Evolutionary conservation across 1,140 invertebrate species (phyloP).

Genomic region (Campoletis sonorensis): DNA sequence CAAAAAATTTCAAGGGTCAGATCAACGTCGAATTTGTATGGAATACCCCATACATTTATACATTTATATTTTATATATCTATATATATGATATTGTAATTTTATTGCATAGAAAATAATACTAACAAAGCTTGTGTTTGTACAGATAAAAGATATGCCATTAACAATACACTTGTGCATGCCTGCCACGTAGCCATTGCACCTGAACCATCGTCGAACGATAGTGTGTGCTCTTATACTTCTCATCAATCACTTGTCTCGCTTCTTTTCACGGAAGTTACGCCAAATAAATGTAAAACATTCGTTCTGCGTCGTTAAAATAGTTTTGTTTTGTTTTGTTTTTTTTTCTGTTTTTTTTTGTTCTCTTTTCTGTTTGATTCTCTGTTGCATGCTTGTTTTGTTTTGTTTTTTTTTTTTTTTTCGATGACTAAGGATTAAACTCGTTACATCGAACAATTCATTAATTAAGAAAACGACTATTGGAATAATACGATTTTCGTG

Average conservation of each 20-base stretch:
- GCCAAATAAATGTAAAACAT: slow-evolving; percentile 39
- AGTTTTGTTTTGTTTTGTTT: slow-evolving; percentile 19
- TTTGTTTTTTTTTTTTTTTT: too few species aligned
- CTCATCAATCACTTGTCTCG: slow-evolving; percentile 37
- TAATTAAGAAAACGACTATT: background rate
- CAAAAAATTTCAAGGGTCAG: too few species aligned
- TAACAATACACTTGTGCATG: slow-evolving; percentile 31
- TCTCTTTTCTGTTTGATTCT: background rate
- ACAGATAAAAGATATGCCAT: background rate
- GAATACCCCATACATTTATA: too few species aligned
- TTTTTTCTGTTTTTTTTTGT: slow-evolving; percentile 7
- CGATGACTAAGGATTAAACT: background rate
- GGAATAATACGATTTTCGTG: background rate
- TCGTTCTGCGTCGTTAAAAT: slow-evolving; percentile 20
- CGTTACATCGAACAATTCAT: background rate
- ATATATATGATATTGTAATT: slow-evolving; percentile 29
- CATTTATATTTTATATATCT: too few species aligned
- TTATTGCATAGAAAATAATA: background rate
- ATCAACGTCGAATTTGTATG: too few species aligned
- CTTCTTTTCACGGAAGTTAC: slow-evolving; percentile 43
- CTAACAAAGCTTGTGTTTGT: background rate
- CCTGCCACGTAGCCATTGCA: slow-evolving; percentile 15
- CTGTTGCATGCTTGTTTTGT: background rate
- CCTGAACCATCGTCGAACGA: background rate
- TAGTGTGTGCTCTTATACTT: background rate